These are phyloP conservation scores for Platygyra sinensis DNA, from an alignment of 64 coral and sea anemone genomes.

Conservation along the genomic window DNA sequence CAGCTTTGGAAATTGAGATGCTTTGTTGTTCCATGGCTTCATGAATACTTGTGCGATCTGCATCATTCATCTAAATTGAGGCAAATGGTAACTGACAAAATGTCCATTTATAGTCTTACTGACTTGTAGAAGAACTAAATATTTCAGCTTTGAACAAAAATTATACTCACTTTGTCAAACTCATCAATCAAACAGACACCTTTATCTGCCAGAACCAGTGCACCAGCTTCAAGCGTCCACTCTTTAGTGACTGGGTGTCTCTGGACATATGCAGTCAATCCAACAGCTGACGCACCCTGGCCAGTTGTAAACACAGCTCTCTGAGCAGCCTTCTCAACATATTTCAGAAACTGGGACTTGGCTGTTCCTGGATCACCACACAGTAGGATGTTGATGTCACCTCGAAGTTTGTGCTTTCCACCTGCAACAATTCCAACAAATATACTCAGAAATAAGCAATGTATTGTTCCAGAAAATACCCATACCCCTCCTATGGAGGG, in stretches of 20 bases:
- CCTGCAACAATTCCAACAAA: constrained; percentile 42
- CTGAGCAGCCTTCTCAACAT: constrained; percentile 91
- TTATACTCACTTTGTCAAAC: constrained; percentile 91
- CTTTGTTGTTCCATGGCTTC: constrained; percentile 99
- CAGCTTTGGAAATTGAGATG: constrained; percentile 98
- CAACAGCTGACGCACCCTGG: constrained; percentile 96
- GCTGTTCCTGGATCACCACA: constrained; percentile 98
- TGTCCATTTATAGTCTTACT: too few relatives aligned
- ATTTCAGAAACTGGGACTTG: constrained; percentile 98
- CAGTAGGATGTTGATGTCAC: constrained; percentile 89
- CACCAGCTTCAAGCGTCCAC: constrained; percentile 97
- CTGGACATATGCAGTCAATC: constrained; percentile 96
- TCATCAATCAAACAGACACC: constrained; percentile 98
- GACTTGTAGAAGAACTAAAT: too few relatives aligned
- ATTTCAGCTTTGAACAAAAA: background rate
- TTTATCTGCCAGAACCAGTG: constrained; percentile 92
- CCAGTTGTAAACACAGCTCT: constrained; percentile 97
- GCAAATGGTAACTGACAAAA: too few relatives aligned
- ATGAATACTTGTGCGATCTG: constrained; percentile 97
- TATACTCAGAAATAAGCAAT: too few relatives aligned
- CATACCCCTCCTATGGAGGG: too few relatives aligned
- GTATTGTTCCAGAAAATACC: too few relatives aligned
- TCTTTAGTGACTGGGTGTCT: constrained; percentile 98
- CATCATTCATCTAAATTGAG: constrained; percentile 91
- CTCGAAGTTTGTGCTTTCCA: constrained; percentile 98